Percentiles rank a stretch among this genome's conserved stretches.
phyloP scores from a whole-genome alignment of 2,888 invertebrate species.

The Standfussiana lucernea region DNA sequence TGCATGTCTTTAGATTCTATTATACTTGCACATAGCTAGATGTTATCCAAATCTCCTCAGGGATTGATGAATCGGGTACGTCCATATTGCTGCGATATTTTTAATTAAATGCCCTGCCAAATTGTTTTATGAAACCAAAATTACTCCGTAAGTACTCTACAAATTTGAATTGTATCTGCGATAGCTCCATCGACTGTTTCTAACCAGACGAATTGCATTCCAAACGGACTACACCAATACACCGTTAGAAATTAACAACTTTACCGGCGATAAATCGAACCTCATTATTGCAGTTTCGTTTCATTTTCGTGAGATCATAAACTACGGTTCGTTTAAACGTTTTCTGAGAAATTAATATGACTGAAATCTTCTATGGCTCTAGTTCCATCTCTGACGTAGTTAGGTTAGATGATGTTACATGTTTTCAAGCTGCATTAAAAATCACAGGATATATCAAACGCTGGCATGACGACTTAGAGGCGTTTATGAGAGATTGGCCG shows the following conservation, averaged over 20 bases:
- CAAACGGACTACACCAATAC: neutral
- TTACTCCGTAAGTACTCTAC: too few relatives aligned
- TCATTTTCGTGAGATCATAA: slow-evolving; percentile 25
- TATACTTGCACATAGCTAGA: neutral
- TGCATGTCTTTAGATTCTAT: neutral
- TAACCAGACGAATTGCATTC: neutral
- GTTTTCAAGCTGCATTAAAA: neutral
- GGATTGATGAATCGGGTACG: neutral
- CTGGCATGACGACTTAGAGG: too few relatives aligned
- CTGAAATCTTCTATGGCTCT: neutral
- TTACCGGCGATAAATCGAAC: slow-evolving; percentile 15
- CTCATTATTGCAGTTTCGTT: slow-evolving; percentile 15
- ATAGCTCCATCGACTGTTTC: neutral
- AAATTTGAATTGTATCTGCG: neutral
- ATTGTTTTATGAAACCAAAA: neutral
- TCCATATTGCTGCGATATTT: neutral
- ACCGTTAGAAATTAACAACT: slow-evolving; percentile 43
- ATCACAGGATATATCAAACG: neutral
- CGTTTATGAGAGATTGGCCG: too few relatives aligned
- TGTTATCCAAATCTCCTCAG: neutral
- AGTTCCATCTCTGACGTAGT: slow-evolving; percentile 4
- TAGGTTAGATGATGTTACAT: too few relatives aligned
- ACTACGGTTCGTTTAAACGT: slow-evolving; percentile 1
- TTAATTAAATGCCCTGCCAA: neutral
- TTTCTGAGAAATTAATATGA: slow-evolving; percentile 2